Percentiles rank a stretch among this genome's conserved stretches.
Evolutionary conservation across 2,797 vertebrate species (phyloP).

Genomic region (Potorous gilbertii): DNA sequence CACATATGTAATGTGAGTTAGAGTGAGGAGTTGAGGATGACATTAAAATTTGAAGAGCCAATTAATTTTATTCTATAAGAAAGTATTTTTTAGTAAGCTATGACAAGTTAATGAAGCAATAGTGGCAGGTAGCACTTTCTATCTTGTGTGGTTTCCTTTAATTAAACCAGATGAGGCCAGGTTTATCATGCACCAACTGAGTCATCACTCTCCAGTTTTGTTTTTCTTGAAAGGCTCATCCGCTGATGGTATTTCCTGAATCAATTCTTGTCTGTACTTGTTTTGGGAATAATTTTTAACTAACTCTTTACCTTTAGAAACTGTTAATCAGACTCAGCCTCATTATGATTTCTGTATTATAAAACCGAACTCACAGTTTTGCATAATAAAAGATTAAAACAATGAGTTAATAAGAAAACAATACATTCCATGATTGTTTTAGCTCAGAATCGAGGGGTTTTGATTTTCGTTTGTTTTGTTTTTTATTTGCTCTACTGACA

Average conservation of each 20-base stretch:
- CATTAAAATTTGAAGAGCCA: background rate
- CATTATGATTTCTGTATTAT: background rate
- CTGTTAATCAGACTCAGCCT: background rate
- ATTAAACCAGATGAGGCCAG: background rate
- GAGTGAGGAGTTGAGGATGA: background rate
- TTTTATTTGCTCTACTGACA: background rate
- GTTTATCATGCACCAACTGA: background rate
- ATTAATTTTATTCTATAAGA: background rate
- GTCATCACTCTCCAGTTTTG: background rate
- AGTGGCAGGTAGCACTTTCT: background rate
- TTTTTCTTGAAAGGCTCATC: background rate
- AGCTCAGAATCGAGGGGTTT: background rate
- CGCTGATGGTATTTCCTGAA: background rate
- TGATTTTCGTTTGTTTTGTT: background rate
- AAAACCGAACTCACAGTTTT: background rate
- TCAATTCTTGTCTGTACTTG: background rate
- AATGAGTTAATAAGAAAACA: background rate
- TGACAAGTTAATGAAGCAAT: background rate
- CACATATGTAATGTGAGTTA: background rate
- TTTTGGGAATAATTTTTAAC: background rate
- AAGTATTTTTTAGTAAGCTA: background rate
- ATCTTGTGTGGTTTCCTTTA: background rate
- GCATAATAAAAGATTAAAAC: background rate
- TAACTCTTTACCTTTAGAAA: background rate
- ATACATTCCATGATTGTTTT: background rate